A percentile compares a stretch with the other conserved stretches of the same genome.
phyloP scores from a whole-genome alignment of 92 coral and sea anemone genomes.

The Heliopora coerulea region DNA sequence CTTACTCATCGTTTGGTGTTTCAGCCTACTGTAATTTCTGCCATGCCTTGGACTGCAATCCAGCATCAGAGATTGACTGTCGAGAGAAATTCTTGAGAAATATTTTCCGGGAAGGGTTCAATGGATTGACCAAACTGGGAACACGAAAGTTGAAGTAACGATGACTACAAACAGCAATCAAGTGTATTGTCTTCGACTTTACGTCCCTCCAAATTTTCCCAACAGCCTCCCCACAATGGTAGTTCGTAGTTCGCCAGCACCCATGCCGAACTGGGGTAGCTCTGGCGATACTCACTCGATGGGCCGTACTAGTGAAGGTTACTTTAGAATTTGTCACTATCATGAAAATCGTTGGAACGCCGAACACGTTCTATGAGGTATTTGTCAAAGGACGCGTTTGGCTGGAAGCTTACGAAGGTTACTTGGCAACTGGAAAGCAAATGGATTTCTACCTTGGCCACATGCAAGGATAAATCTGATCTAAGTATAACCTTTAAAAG shows the following conservation, averaged over 20 bases:
- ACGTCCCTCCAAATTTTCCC: constrained; percentile 67
- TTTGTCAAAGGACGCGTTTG: constrained; percentile 76
- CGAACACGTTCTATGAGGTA: constrained; percentile 51
- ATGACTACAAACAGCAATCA: constrained; percentile 58
- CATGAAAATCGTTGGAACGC: constrained; percentile 21
- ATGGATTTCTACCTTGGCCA: neutral
- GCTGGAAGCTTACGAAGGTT: constrained; percentile 85
- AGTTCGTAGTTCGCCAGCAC: constrained; percentile 53
- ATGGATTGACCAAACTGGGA: constrained; percentile 59
- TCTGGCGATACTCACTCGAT: constrained; percentile 35
- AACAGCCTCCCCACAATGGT: constrained; percentile 73
- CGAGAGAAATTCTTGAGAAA: constrained; percentile 50
- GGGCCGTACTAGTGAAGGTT: constrained; percentile 17
- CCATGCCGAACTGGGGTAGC: constrained; percentile 33
- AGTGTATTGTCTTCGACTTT: constrained; percentile 59
- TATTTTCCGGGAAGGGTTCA: constrained; percentile 55
- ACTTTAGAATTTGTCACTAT: constrained; percentile 18
- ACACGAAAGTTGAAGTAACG: constrained; percentile 62
- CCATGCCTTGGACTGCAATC: constrained; percentile 70
- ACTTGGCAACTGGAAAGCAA: constrained; percentile 57
- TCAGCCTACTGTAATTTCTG: neutral
- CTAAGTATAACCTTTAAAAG: neutral
- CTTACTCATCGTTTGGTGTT: no score
- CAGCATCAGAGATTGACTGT: constrained; percentile 59
- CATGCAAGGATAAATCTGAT: neutral